Percentiles rank a stretch among this genome's conserved stretches.
Conservation (phyloP, 2,888 invertebrate genomes). For the Monoplex corrugatus region DNA sequence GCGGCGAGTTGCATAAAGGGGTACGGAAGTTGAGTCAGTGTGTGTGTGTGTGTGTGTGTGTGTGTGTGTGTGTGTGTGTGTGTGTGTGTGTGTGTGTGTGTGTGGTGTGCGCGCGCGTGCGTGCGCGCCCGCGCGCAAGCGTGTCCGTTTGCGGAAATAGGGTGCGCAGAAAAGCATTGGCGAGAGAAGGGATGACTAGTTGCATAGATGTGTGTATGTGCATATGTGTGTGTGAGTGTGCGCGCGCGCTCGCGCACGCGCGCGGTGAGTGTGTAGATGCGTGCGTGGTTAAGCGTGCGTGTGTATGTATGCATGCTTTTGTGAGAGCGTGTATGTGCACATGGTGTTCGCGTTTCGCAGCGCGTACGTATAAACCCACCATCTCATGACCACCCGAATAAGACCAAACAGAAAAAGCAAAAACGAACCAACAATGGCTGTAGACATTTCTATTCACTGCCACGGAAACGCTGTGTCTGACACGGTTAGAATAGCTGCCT, state of each 20-base stretch:
- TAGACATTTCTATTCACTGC: too few relatives aligned
- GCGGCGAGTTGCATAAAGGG: too few relatives aligned
- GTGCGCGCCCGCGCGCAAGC: neutral
- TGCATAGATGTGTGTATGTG: constrained; percentile 31
- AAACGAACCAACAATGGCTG: too few relatives aligned
- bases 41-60: neutral
- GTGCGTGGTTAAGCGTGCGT: neutral
- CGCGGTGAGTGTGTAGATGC: neutral
- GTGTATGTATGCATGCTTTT: neutral
- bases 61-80: neutral
- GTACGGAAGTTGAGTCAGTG: neutral
- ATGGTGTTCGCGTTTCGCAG: too few relatives aligned
- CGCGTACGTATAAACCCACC: too few relatives aligned
- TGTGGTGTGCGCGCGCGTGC: neutral
- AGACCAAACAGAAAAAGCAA: too few relatives aligned
- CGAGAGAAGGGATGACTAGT: too few relatives aligned
- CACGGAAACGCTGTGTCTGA: too few relatives aligned
- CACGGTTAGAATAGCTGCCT: too few relatives aligned
- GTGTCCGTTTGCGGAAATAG: neutral
- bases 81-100: neutral
- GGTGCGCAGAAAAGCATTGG: neutral
- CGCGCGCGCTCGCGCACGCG: neutral
- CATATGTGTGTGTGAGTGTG: constrained; percentile 35
- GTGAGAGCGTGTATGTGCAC: too few relatives aligned
- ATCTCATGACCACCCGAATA: too few relatives aligned